Evolutionary conservation across 2,113 vertebrate genomes (phyloP).

Genomic region (Callospermophilus lateralis): DNA sequence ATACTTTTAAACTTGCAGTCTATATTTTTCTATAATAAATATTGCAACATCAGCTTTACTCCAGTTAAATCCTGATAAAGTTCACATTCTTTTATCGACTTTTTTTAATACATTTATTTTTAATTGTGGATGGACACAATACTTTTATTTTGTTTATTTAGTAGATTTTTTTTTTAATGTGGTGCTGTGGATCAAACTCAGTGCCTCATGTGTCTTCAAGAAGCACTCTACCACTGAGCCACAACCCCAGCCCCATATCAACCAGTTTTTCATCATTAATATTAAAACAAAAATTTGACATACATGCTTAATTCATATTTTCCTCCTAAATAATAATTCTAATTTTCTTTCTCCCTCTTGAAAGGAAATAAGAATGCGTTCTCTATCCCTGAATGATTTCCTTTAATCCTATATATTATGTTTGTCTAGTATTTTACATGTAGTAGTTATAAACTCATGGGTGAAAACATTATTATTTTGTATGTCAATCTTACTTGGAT

Average conservation of each 20-base stretch:
- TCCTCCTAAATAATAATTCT: constrained; percentile 8
- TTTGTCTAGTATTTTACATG: background rate
- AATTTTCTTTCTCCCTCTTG: background rate
- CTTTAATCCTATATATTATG: background rate
- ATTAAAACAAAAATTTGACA: background rate
- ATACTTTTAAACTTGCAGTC: background rate
- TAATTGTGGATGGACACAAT: no score
- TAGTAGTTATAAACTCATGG: background rate
- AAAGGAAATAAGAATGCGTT: background rate
- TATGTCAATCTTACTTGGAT: background rate
- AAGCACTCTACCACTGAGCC: no score
- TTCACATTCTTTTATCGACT: background rate
- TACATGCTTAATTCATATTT: background rate
- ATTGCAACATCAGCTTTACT: background rate
- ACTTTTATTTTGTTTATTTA: no score
- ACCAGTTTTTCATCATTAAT: background rate
- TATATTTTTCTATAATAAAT: background rate
- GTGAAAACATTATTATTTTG: background rate
- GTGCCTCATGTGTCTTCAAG: no score
- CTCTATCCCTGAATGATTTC: background rate
- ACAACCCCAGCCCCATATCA: background rate
- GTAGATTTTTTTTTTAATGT: no score
- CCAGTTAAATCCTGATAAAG: background rate
- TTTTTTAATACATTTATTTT: no score
- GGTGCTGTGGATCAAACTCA: no score